Conservation (phyloP, 2,113 vertebrate genomes). For the Rattus norvegicus region GRCr8 NC_086021.1:99436001-99436500, state of each 20-base stretch:
- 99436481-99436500: background rate
- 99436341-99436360: background rate
- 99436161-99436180: background rate
- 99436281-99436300: background rate
- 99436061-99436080: background rate
- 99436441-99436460: background rate
- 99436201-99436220: background rate
- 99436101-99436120: background rate
- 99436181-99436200: background rate
- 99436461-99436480: background rate
- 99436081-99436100: background rate
- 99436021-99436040: conserved; percentile 28
- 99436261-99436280: background rate
- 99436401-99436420: background rate
- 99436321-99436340: background rate
- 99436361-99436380: background rate
- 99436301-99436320: background rate
- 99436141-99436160: background rate
- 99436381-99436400: background rate
- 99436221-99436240: background rate
- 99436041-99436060: background rate
- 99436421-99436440: background rate
- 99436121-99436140: background rate
- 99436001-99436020: background rate
- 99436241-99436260: background rate